Evolutionary conservation across 2,797 vertebrate species (phyloP).

Genomic region (Jordanella pulchra): DNA sequence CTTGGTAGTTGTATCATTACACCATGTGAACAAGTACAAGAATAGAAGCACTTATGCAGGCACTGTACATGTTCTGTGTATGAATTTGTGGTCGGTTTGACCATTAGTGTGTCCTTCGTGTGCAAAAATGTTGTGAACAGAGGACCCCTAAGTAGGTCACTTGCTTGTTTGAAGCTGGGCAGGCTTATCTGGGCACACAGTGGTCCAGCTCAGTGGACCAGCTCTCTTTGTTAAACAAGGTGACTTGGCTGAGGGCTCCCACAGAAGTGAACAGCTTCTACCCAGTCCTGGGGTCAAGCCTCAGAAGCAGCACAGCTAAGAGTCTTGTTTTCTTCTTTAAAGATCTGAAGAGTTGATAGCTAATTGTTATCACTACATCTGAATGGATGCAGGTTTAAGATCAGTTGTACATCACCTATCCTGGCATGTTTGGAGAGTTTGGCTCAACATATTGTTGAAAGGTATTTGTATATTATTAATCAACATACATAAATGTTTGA

Average conservation of each 20-base stretch:
- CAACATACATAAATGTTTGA: not conserved
- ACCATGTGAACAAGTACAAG: not conserved
- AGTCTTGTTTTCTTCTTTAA: slow-evolving; percentile 19
- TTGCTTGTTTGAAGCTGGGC: slow-evolving; percentile 59
- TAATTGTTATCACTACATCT: slow-evolving; percentile 12
- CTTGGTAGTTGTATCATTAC: not conserved
- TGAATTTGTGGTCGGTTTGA: slow-evolving; percentile 35
- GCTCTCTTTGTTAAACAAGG: slow-evolving; percentile 66
- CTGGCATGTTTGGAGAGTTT: not conserved
- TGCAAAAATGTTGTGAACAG: slow-evolving; percentile 53
- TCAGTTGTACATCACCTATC: not conserved
- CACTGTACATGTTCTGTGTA: slow-evolving; percentile 8
- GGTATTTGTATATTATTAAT: not conserved
- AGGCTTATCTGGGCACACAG: slow-evolving; percentile 68
- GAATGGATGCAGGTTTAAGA: slow-evolving; percentile 12
- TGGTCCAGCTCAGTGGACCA: slow-evolving; percentile 67
- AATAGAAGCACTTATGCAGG: not conserved
- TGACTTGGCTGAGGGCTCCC: slow-evolving; percentile 59
- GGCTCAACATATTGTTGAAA: not conserved
- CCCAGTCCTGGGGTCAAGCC: slow-evolving; percentile 57
- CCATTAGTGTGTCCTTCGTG: slow-evolving; percentile 38
- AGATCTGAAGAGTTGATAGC: slow-evolving; percentile 35
- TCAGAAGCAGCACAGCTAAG: slow-evolving; percentile 53
- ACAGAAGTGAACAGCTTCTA: slow-evolving; percentile 58
- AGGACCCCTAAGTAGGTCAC: slow-evolving; percentile 75